Evolutionary conservation across 2,888 invertebrate genomes (phyloP), one percentile per base, ranked within the genome.

Genomic region (Temnothorax ravouxi): DNA sequence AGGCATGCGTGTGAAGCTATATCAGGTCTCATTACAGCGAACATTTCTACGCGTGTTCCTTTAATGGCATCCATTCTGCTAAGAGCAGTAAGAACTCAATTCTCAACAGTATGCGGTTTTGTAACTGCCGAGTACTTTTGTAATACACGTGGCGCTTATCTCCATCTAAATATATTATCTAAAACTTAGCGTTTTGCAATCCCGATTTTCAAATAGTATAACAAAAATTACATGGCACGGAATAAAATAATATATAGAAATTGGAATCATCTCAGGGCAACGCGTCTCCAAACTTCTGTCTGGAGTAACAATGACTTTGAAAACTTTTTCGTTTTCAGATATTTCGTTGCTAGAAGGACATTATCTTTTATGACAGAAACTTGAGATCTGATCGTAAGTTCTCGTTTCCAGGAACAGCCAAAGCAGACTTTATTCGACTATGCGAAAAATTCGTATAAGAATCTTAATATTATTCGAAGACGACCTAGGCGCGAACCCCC

Each of bases 21-120:
- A 72, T 72, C 62, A 75, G 34, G 21, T 44, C n/a, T 75, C 44
- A 59, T 44, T 62, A 47, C 5, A 47, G 62, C 3, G 34, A 21
- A 61, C 41, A 44, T 44, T 74, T 61, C 72, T 18, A 8, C 54
- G 41, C 56, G 11, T 59, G 29, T 74, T 61, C 44, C 61, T 74
- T 74, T 74, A 59, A 59, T 29, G n/a, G 41, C 2, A 44, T n/a
- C 15, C 18, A 44, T 61, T 34, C 25, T n/a, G 34, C n/a, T 61
- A 29, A 66, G 66, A 74, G 3, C 29, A 29, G 29, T 29, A 29
- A 29, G 29, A 29, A 59, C 9, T 61, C 11, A n/a, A 44, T 59
- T 74, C 13, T 59, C 13, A 74, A 74, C 66, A 44, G n/a, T n/a
- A 29, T 5, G n/a, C 13, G 29, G 25, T 59, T 59, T 59, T 47